These are phyloP conservation scores for Syncerus caffer DNA, from an alignment of 2,797 vertebrate species.

Conservation along the genomic window DNA sequence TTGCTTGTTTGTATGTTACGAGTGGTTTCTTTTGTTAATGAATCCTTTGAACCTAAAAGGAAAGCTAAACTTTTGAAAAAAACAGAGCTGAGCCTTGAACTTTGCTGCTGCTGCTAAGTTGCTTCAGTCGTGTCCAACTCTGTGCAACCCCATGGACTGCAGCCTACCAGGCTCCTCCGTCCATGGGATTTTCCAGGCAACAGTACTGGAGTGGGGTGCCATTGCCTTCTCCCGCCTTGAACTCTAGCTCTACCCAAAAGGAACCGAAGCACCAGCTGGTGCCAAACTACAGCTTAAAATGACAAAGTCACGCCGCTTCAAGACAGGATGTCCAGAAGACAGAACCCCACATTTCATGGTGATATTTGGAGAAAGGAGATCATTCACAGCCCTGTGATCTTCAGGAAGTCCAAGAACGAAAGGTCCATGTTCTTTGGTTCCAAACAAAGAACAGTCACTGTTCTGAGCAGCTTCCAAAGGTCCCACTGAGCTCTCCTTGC, in stretches of 20 bases:
- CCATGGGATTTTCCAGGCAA: no score
- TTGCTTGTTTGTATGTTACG: not conserved
- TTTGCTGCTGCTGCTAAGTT: not conserved
- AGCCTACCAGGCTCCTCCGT: no score
- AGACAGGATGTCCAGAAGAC: not conserved
- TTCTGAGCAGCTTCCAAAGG: not conserved
- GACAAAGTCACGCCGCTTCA: not conserved
- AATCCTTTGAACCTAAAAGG: not conserved
- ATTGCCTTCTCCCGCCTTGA: not conserved
- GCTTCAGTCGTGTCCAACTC: no score
- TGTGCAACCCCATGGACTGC: no score
- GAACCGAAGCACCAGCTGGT: not conserved
- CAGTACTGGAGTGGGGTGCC: no score
- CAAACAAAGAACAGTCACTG: not conserved
- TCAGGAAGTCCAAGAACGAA: not conserved
- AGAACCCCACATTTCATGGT: not conserved
- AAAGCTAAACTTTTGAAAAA: not conserved
- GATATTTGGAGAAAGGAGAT: not conserved
- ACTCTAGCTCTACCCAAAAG: not conserved
- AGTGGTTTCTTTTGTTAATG: not conserved
- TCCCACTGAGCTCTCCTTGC: no score
- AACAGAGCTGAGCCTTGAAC: not conserved
- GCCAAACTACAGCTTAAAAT: not conserved
- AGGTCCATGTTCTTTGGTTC: not conserved
- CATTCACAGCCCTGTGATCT: not conserved